Evolutionary conservation across 2,797 vertebrate genomes (phyloP).

Genomic region (Dallia pectoralis): DNA sequence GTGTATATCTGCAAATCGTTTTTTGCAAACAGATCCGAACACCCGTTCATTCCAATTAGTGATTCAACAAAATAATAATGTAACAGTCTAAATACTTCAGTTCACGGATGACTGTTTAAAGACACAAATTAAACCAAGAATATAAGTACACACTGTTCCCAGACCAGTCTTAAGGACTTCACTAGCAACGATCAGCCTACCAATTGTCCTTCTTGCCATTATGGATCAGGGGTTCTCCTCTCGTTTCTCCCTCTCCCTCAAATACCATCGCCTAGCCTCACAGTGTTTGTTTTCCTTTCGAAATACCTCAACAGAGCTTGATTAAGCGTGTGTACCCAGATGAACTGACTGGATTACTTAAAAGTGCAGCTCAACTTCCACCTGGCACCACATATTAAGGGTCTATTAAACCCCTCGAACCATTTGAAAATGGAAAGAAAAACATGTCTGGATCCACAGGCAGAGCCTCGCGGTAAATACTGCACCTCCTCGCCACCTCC

Average conservation of each 20-base stretch:
- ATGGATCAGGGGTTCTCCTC: too few relatives aligned
- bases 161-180: slow-evolving; percentile 19
- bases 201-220: slow-evolving; percentile 14
- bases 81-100: too few relatives aligned
- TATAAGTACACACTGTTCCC: slow-evolving; percentile 17
- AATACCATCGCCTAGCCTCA: not conserved
- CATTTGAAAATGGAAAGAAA: not conserved
- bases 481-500: not conserved
- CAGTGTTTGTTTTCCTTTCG: not conserved
- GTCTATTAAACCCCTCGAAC: not conserved
- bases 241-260: not conserved
- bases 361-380: not conserved
- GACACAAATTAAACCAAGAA: too few relatives aligned
- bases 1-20: not conserved
- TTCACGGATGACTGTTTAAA: too few relatives aligned
- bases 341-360: not conserved
- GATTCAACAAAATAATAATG: not conserved
- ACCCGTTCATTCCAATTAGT: not conserved
- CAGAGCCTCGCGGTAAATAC: not conserved
- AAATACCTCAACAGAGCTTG: not conserved
- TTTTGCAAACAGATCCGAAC: not conserved
- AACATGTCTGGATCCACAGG: not conserved
- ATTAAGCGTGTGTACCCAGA: not conserved
- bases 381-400: not conserved
- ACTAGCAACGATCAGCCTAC: not conserved